These are phyloP conservation scores for Anthoptus insignis DNA, from an alignment of 2,888 invertebrate genomes.

Conservation along the genomic window DNA sequence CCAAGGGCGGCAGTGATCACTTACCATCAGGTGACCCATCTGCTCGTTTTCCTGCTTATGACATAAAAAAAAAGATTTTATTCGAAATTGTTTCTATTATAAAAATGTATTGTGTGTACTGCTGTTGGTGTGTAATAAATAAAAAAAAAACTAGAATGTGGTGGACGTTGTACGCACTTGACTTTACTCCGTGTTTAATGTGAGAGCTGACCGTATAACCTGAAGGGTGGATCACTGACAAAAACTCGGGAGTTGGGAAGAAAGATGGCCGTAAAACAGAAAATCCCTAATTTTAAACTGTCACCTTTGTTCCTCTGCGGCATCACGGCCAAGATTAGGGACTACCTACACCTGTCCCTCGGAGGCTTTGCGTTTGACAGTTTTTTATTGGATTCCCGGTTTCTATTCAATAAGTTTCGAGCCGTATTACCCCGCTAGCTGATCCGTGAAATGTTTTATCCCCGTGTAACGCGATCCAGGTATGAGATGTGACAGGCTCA, in stretches of 20 bases:
- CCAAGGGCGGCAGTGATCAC: no score
- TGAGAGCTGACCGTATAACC: not conserved
- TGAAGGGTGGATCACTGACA: conserved; percentile 3
- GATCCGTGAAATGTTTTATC: conserved; percentile 73
- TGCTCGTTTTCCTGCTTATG: no score
- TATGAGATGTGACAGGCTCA: conserved; percentile 39
- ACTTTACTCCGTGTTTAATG: not conserved
- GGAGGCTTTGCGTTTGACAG: conserved; percentile 77
- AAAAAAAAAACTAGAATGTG: no score
- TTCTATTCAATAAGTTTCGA: conserved; percentile 80
- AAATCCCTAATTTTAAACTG: conserved; percentile 29
- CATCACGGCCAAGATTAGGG: conserved; percentile 33
- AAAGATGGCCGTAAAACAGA: conserved; percentile 14
- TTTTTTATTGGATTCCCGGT: conserved; percentile 81
- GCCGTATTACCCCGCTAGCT: conserved; percentile 72
- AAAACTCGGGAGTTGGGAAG: conserved; percentile 3
- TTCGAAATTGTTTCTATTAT: no score
- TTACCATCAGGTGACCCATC: no score
- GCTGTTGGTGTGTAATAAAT: no score
- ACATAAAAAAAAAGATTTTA: no score
- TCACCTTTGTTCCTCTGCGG: conserved; percentile 22
- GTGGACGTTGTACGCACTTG: no score
- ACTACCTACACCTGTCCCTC: conserved; percentile 50
- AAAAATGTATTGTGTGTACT: no score
- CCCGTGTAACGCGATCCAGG: conserved; percentile 47